phyloP scores from a whole-genome alignment of 2,113 vertebrate species.

The Platysteira castanea region DNA sequence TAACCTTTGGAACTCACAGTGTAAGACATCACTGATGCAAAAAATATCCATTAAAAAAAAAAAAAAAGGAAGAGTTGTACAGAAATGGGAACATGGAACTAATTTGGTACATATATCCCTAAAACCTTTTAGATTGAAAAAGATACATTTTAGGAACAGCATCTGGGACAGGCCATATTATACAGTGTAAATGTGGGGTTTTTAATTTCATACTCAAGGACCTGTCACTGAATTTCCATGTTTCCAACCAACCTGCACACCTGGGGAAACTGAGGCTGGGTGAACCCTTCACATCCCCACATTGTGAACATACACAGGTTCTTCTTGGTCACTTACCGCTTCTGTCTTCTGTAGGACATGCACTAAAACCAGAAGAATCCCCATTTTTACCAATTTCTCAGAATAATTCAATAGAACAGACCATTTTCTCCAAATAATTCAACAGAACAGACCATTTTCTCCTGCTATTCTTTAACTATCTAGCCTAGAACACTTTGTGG shows the following conservation, averaged over 20 bases:
- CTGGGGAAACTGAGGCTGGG: not conserved
- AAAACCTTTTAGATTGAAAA: not conserved
- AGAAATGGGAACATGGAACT: not conserved
- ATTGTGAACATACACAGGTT: not conserved
- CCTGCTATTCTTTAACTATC: not conserved
- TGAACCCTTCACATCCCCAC: not conserved
- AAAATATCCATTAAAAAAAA: not conserved
- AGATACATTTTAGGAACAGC: not conserved
- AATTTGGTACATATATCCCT: not conserved
- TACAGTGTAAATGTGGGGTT: fast-evolving
- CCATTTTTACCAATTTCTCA: not conserved
- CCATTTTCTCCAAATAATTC: not conserved
- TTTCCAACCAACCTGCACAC: not conserved
- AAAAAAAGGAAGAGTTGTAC: not conserved
- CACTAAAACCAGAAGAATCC: not conserved
- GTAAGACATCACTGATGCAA: not conserved
- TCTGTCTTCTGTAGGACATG: not conserved
- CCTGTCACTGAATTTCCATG: not conserved
- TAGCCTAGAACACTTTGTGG: not conserved
- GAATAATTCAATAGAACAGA: not conserved
- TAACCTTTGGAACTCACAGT: not conserved
- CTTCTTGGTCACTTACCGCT: no score
- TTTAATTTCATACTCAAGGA: not conserved
- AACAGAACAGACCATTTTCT: not conserved
- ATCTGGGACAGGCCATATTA: not conserved